Conservation (phyloP, 64 coral and sea anemone genomes). For the Montipora capricornis region DNA sequence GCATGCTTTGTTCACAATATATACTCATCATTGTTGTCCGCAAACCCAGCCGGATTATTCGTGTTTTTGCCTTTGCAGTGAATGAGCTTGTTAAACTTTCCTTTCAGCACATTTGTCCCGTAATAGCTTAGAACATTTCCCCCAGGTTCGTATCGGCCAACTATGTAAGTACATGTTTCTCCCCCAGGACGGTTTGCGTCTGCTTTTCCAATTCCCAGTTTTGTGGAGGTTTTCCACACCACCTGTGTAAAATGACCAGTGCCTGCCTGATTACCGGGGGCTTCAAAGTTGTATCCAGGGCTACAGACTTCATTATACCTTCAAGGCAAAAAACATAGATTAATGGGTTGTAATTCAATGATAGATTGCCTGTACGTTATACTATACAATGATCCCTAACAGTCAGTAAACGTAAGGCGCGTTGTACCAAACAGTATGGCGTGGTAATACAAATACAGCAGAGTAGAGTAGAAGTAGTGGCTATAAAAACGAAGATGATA, state of each 20-base stretch:
- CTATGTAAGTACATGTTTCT: constrained; percentile 57
- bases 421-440: no score
- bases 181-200: constrained; percentile 40
- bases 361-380: no score
- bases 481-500: no score
- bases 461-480: no score
- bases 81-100: constrained; percentile 13
- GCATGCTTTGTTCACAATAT: background rate
- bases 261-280: constrained; percentile 7
- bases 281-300: constrained; percentile 64
- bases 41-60: background rate
- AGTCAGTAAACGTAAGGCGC: no score
- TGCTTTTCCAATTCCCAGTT: constrained; percentile 74
- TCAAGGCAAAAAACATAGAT: background rate
- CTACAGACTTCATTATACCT: constrained; percentile 72
- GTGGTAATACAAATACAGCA: no score
- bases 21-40: background rate
- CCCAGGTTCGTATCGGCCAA: constrained; percentile 62
- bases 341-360: background rate
- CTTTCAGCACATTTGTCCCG: constrained; percentile 16
- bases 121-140: constrained; percentile 23
- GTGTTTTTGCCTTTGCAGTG: background rate
- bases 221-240: constrained; percentile 72
- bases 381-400: no score
- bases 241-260: constrained; percentile 89